Evolutionary conservation across 1,140 invertebrate genomes (phyloP), one percentile per base, ranked within the genome.

Genomic region (Neodiprion lecontei): DNA sequence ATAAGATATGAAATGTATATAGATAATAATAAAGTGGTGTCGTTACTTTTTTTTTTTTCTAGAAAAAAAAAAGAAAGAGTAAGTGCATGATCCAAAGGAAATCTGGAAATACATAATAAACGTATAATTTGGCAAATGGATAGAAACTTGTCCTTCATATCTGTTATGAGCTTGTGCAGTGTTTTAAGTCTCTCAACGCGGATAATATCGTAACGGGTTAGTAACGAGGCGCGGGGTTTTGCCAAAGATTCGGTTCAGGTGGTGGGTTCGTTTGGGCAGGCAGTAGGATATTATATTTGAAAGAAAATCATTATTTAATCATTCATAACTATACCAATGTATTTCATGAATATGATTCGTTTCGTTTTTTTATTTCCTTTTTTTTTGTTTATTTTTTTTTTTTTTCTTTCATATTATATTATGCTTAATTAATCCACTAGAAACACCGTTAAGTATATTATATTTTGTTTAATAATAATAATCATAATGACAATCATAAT

Each of bases 371-470:
- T 17, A 12, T 70, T 49, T 28, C 65, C n/a, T 72, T 53, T 53
- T 71, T 69, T 67, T 72, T 12, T n/a, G n/a, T n/a, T n/a, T n/a
- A n/a, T n/a, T n/a, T n/a, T n/a, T n/a, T n/a, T 48, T 49, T 23
- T 48, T 12, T 72, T 67, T 73, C 71, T 70, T 73, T 71, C 73
- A 83, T 83, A 82, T 87, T 87, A 87, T 87, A 83, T 87, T 87
- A 86, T 84, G 82, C 84, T 86, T 83, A 87, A 85, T 85, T 81
- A 84, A 83, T 82, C 82, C 80, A 85, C 84, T 83, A 86, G 80
- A 84, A 87, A 86, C 83, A 83, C 82, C 84, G 74, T 85, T 84
- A 82, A 84, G 80, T 83, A 84, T 85, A 83, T 83, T 80, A 82
- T 61, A 61, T 66, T 79, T 69, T 79, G 72, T 77, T 78, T 74